A percentile compares a stretch with the other conserved stretches of the same genome.
Conservation (phyloP, 1,140 invertebrate species). For the Steinernema feltiae region DNA sequence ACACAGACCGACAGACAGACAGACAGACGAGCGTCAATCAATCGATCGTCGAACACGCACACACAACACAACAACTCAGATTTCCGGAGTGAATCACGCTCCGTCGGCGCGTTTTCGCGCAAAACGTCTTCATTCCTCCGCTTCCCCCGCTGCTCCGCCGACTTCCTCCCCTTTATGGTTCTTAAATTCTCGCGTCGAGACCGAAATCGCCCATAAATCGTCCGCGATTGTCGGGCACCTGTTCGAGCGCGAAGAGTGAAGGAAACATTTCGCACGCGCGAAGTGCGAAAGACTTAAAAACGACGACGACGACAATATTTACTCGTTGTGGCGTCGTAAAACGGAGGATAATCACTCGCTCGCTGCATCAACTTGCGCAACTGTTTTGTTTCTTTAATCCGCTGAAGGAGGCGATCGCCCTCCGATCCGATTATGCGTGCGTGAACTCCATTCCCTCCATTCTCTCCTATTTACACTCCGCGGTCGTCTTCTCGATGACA, state of each 20-base stretch:
- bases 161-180: neutral
- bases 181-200: neutral
- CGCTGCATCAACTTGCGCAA: neutral
- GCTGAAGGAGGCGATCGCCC: neutral
- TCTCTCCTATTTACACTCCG: neutral
- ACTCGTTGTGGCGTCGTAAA: neutral
- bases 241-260: neutral
- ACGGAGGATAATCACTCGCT: neutral
- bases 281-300: neutral
- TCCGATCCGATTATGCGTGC: neutral
- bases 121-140: neutral
- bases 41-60: neutral
- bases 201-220: neutral
- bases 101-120: neutral
- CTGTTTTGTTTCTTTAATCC: neutral
- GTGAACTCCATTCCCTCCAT: neutral
- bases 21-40: neutral
- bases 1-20: neutral
- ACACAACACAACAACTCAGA: too few relatives aligned
- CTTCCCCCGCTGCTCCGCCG: neutral
- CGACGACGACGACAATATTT: neutral
- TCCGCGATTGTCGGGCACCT: neutral
- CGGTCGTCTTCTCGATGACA: neutral
- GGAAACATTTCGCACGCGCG: neutral
- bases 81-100: slow-evolving; percentile 1